These are phyloP conservation scores for Eupithecia vulgata DNA, from an alignment of 2,888 invertebrate species.

Conservation along the genomic window DNA sequence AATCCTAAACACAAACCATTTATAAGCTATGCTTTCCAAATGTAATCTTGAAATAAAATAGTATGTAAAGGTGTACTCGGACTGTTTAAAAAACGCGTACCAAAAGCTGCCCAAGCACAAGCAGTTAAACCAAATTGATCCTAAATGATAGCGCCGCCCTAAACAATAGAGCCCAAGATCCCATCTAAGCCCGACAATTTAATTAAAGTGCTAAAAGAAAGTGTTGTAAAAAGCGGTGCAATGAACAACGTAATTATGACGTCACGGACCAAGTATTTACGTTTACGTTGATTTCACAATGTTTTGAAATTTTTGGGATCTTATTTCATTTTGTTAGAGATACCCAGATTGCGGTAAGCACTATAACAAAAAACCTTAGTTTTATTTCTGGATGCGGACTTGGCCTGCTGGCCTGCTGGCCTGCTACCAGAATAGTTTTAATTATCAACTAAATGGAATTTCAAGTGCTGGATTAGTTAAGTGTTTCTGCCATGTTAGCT, in stretches of 20 bases:
- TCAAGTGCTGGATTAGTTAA: too few relatives aligned
- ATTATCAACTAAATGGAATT: too few relatives aligned
- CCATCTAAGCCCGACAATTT: conserved; percentile 41
- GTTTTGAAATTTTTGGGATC: neutral
- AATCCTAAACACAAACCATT: neutral
- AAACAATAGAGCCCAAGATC: conserved; percentile 1
- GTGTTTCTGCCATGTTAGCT: too few relatives aligned
- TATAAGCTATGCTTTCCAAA: neutral
- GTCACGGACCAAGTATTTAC: conserved; percentile 10
- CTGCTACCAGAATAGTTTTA: too few relatives aligned
- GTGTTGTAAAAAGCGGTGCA: conserved; percentile 46
- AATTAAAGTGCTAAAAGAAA: conserved; percentile 47
- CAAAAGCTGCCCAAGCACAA: conserved; percentile 1
- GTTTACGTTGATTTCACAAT: neutral
- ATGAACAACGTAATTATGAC: conserved; percentile 52
- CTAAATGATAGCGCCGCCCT: neutral
- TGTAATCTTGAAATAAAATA: neutral
- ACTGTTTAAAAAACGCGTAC: neutral
- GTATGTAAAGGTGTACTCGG: neutral
- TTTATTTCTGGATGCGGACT: too few relatives aligned
- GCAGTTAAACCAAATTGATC: conserved; percentile 7
- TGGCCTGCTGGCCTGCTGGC: too few relatives aligned
- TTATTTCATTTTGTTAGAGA: too few relatives aligned
- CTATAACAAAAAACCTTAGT: too few relatives aligned
- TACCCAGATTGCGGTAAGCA: too few relatives aligned